Conservation (phyloP, 2,888 invertebrate species). For the Mallateleia sp. region DNA sequence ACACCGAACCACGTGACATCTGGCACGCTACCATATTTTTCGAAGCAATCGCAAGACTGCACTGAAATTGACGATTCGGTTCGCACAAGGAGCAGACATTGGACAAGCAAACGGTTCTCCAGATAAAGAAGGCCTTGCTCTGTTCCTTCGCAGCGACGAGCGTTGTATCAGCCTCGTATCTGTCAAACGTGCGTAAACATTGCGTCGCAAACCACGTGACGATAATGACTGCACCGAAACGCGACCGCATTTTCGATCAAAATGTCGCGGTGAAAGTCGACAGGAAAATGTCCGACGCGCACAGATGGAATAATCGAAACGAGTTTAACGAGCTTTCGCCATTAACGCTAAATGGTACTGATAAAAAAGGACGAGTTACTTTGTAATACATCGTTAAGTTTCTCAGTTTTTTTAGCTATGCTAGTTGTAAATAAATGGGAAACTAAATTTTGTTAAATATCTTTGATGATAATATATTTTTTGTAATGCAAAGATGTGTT, state of each 20-base stretch:
- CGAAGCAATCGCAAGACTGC: too few relatives aligned
- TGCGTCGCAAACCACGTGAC: slow-evolving; percentile 46
- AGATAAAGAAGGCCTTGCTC: background rate
- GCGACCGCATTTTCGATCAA: slow-evolving; percentile 46
- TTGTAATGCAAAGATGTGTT: too few relatives aligned
- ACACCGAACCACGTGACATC: too few relatives aligned
- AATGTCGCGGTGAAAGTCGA: slow-evolving; percentile 71
- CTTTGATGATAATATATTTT: too few relatives aligned
- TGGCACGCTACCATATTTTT: too few relatives aligned
- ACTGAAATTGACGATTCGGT: too few relatives aligned
- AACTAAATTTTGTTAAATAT: too few relatives aligned
- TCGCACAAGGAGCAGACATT: too few relatives aligned
- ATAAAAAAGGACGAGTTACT: background rate
- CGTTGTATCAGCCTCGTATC: slow-evolving; percentile 32
- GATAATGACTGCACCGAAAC: slow-evolving; percentile 40
- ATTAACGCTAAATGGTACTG: background rate
- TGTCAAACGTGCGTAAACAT: slow-evolving; percentile 50
- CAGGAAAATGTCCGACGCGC: slow-evolving; percentile 62
- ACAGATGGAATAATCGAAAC: slow-evolving; percentile 46
- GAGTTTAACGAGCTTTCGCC: slow-evolving; percentile 59
- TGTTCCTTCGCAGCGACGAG: background rate
- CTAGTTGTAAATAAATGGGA: too few relatives aligned
- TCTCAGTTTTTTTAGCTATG: too few relatives aligned
- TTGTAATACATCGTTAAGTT: too few relatives aligned
- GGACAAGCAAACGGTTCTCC: background rate